Percentiles rank a stretch among this genome's conserved stretches.
Evolutionary conservation across 2,113 vertebrate species (phyloP).

Genomic region (Noctilio leporinus): DNA sequence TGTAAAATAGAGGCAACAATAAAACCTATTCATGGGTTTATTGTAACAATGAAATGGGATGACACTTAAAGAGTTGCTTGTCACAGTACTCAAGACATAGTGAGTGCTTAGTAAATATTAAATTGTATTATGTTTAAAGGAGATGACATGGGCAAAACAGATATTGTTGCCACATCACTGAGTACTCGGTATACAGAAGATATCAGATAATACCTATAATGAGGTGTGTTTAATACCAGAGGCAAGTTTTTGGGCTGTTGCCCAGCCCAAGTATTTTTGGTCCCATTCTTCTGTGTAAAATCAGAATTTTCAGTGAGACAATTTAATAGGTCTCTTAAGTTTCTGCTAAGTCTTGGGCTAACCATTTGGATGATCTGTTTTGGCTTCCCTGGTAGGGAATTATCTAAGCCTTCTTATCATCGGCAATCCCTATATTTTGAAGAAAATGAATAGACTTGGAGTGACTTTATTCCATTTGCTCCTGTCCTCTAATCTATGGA

Average conservation of each 20-base stretch:
- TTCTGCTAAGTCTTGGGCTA: conserved; percentile 3
- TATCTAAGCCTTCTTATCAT: conserved; percentile 11
- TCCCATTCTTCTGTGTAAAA: not conserved
- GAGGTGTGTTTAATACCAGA: not conserved
- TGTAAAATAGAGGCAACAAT: not conserved
- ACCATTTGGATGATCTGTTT: conserved; percentile 32
- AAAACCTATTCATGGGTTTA: not conserved
- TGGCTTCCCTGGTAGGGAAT: not conserved
- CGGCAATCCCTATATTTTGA: not conserved
- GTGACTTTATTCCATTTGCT: not conserved
- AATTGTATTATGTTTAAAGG: not conserved
- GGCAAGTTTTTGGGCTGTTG: not conserved
- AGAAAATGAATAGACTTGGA: conserved; percentile 12
- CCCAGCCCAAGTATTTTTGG: not conserved
- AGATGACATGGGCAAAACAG: not conserved
- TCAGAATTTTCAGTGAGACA: not conserved
- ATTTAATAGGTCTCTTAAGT: not conserved
- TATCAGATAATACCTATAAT: not conserved
- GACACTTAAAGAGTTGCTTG: not conserved
- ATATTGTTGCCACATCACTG: not conserved
- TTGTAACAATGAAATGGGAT: not conserved
- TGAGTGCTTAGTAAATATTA: not conserved
- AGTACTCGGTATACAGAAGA: not conserved
- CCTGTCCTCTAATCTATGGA: conserved; percentile 28
- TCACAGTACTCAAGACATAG: not conserved